These are phyloP conservation scores for Macrostomum lignano DNA, from an alignment of 1,140 invertebrate genomes.

Conservation along the genomic window DNA sequence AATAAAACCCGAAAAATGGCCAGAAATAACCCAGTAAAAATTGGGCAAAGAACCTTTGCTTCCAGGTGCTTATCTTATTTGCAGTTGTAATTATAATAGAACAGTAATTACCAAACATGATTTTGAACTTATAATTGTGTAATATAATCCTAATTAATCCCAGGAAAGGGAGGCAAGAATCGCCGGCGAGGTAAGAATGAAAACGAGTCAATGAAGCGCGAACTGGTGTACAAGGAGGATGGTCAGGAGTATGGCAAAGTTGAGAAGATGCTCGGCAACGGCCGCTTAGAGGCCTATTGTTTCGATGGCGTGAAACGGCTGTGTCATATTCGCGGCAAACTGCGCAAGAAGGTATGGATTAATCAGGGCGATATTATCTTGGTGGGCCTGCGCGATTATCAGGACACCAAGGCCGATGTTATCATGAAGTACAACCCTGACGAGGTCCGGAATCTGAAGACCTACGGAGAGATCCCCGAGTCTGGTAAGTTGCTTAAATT, in stretches of 20 bases:
- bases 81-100: too few relatives aligned
- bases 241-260: slow-evolving; percentile 99
- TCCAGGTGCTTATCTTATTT: too few relatives aligned
- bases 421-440: slow-evolving; percentile 96
- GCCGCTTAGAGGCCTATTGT: slow-evolving; percentile 85
- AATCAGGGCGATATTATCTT: slow-evolving; percentile 91
- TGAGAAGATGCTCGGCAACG: slow-evolving; percentile 98
- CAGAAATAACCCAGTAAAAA: too few relatives aligned
- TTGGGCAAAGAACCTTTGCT: too few relatives aligned
- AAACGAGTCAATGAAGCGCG: slow-evolving; percentile 91
- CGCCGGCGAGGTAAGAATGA: slow-evolving; percentile 94
- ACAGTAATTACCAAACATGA: too few relatives aligned
- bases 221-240: slow-evolving; percentile 92
- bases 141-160: too few relatives aligned
- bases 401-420: slow-evolving; percentile 96
- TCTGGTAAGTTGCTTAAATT: slow-evolving; percentile 22
- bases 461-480: slow-evolving; percentile 93
- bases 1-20: too few relatives aligned
- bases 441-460: slow-evolving; percentile 88
- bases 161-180: slow-evolving; percentile 97
- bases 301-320: slow-evolving; percentile 70
- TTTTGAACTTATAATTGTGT: too few relatives aligned
- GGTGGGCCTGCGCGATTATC: slow-evolving; percentile 74
- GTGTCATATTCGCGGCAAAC: slow-evolving; percentile 92
- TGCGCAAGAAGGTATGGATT: slow-evolving; percentile 50